phyloP scores from a whole-genome alignment of 2,888 invertebrate species.

The Ethmia dodecea region DNA sequence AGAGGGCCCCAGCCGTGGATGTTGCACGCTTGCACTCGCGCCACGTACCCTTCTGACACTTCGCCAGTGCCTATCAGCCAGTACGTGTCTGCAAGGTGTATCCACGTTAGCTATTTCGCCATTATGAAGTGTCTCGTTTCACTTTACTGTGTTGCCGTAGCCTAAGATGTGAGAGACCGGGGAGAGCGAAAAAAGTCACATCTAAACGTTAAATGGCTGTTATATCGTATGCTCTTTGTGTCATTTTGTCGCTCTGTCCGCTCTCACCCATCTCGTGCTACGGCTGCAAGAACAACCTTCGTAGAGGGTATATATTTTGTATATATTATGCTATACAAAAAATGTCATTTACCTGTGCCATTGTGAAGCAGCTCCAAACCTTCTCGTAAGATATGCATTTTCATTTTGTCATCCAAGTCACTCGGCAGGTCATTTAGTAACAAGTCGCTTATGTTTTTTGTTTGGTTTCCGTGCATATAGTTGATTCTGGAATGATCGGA shows the following conservation, averaged over 20 bases:
- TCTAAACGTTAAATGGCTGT: too few relatives aligned
- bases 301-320: too few relatives aligned
- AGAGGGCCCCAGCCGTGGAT: conserved; percentile 89
- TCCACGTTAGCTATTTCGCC: too few relatives aligned
- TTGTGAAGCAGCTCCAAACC: conserved; percentile 82
- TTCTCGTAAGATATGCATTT: conserved; percentile 64
- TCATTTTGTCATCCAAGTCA: conserved; percentile 54
- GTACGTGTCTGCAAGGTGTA: conserved; percentile 80
- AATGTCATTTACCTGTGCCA: conserved; percentile 80
- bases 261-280: too few relatives aligned
- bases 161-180: too few relatives aligned
- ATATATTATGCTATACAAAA: too few relatives aligned
- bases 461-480: conserved; percentile 34
- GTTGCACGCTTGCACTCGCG: conserved; percentile 87
- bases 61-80: conserved; percentile 86
- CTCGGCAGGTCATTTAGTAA: conserved; percentile 41
- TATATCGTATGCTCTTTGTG: too few relatives aligned
- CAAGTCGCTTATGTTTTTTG: conserved; percentile 47
- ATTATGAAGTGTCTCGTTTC: too few relatives aligned
- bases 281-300: too few relatives aligned
- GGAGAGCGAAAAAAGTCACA: too few relatives aligned
- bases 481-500: conserved; percentile 3
- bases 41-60: conserved; percentile 82
- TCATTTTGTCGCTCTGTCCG: too few relatives aligned
- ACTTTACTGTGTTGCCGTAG: too few relatives aligned